Evolutionary conservation across 2,113 vertebrate species (phyloP).

Genomic region (Pogonocichla stellata): DNA sequence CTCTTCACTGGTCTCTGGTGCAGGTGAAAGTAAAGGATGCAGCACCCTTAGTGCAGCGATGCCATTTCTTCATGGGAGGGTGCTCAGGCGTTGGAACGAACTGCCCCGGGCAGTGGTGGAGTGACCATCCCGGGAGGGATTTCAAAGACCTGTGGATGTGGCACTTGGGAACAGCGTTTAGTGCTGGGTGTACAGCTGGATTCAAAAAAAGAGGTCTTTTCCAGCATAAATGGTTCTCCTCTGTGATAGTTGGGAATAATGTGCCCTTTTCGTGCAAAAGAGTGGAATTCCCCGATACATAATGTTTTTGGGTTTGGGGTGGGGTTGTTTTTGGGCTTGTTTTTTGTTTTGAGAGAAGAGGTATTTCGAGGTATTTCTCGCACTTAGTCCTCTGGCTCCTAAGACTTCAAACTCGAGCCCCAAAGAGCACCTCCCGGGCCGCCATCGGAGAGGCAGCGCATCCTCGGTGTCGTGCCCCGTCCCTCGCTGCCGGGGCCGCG

Average conservation of each 20-base stretch:
- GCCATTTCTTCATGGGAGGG: not conserved
- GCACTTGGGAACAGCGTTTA: not conserved
- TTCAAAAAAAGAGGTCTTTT: not conserved
- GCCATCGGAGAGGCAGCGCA: not conserved
- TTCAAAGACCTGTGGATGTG: not conserved
- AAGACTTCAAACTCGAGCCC: not conserved
- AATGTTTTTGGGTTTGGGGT: not conserved
- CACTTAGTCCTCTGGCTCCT: not conserved
- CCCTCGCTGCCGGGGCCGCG: too few relatives aligned
- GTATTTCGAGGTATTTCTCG: not conserved
- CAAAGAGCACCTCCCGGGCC: not conserved
- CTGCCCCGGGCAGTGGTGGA: not conserved
- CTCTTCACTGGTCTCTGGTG: not conserved
- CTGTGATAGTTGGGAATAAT: fast-evolving
- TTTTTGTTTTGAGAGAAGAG: not conserved
- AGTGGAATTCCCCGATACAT: not conserved
- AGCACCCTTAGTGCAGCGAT: not conserved
- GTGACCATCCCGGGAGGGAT: not conserved
- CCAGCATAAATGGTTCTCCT: not conserved
- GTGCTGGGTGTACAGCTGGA: not conserved
- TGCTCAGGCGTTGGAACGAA: not conserved
- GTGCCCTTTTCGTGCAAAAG: not conserved
- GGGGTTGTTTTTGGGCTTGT: not conserved
- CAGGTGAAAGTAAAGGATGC: not conserved
- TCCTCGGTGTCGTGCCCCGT: fast-evolving